Base-by-base conservation (phyloP, 2,888 invertebrate genomes). In the Spatulosminthurus flaviceps region DNA sequence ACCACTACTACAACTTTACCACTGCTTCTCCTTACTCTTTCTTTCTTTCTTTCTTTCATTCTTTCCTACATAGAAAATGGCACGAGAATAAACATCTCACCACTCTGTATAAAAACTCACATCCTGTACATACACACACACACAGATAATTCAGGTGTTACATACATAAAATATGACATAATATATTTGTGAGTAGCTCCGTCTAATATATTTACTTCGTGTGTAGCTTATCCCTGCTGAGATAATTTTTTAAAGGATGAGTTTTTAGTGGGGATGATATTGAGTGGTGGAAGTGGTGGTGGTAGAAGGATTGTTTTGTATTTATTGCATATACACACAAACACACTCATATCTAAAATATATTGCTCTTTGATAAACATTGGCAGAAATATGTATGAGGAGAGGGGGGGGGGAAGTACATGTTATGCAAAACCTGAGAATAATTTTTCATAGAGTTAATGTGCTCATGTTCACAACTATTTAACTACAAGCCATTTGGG, bases 401-500 rank as follows among this genome's bases (percentile, higher is more conserved):
- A 67, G 7, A 13, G n/a, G 13, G 1, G 11, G n/a, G 19, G 16
- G 1, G 5, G 51, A 2, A 19, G n/a, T 4, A 51, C n/a, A 9
- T 51, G 51, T 51, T 51, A n/a, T n/a, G 51, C 51, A 51, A 51
- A 51, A n/a, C 51, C 16, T 51, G 7, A 13, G n/a, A n/a, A n/a
- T 16, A 5, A 51, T 51, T 51, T 51, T 51, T 51, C 51, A 51
- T 9, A 51, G 9, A 34, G 19, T n/a, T 51, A 51, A 51, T 51
- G 51, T 51, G 9, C 51, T 51, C 51, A 51, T 51, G 51, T 51
- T 51, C 51, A 51, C 51, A 51, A 51, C 9, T 51, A 51, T 51
- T 51, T 51, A 51, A 51, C 51, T 51, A 51, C 51, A 51, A 51
- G 51, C 16, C 51, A 51, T 51, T 51, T 51, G 51, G 51, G n/a